Evolutionary conservation across 2,888 invertebrate genomes (phyloP).

Genomic region (Onthophagus sagittarius): DNA sequence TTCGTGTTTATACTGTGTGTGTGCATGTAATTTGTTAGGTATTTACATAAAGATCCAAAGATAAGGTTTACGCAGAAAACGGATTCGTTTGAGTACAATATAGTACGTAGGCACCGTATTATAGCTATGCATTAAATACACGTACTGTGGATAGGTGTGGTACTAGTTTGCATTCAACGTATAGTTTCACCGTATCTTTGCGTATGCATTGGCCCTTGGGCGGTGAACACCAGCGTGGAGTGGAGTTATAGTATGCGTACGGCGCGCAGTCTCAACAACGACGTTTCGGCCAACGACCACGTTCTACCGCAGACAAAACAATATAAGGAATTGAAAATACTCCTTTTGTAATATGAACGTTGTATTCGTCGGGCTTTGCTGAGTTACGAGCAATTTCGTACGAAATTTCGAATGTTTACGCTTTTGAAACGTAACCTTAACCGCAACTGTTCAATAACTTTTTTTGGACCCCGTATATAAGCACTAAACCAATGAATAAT

Average conservation of each 20-base stretch:
- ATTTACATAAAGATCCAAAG: not conserved
- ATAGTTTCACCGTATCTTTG: not conserved
- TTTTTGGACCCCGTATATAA: no score
- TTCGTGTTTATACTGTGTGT: not conserved
- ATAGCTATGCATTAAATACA: not conserved
- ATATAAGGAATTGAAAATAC: conserved; percentile 23
- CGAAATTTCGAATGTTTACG: not conserved
- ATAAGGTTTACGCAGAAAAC: not conserved
- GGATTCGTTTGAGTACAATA: not conserved
- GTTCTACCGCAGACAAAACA: conserved; percentile 40
- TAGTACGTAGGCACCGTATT: not conserved
- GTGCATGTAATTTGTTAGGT: not conserved
- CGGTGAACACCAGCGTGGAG: not conserved
- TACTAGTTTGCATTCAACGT: not conserved
- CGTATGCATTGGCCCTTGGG: not conserved
- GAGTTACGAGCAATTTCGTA: not conserved
- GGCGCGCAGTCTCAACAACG: conserved; percentile 30
- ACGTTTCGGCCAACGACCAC: conserved; percentile 44
- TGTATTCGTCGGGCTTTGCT: not conserved
- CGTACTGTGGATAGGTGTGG: not conserved
- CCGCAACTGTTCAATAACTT: not conserved
- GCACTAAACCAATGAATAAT: no score
- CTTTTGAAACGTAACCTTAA: not conserved
- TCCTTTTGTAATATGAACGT: not conserved
- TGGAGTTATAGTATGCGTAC: conserved; percentile 35